These are phyloP conservation scores for Anorthoa munda DNA, from an alignment of 2,888 invertebrate species.

Conservation along the genomic window DNA sequence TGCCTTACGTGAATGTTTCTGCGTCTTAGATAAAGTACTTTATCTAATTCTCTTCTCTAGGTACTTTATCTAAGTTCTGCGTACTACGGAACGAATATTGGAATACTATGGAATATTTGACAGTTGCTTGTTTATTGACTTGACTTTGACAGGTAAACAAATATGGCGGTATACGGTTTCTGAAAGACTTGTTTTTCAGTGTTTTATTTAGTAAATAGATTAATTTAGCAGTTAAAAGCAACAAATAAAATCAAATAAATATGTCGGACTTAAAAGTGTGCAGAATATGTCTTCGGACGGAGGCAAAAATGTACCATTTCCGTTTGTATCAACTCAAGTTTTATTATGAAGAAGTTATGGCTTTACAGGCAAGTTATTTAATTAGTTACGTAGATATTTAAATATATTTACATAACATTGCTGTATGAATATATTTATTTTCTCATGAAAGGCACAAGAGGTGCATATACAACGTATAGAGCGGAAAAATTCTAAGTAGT, in stretches of 20 bases:
- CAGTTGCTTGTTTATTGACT: slow-evolving; percentile 30
- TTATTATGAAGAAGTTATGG: slow-evolving; percentile 82
- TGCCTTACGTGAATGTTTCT: too few relatives aligned
- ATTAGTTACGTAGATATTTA: not conserved
- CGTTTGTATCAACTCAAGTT: slow-evolving; percentile 76
- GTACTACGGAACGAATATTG: not conserved
- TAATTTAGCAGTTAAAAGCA: not conserved
- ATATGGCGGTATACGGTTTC: slow-evolving; percentile 40
- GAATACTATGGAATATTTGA: slow-evolving; percentile 8
- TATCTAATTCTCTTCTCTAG: too few relatives aligned
- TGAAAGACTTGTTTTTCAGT: not conserved
- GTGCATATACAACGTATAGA: not conserved
- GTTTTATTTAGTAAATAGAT: not conserved
- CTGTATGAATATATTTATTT: not conserved
- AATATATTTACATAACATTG: not conserved
- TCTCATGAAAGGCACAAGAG: not conserved
- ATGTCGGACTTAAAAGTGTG: slow-evolving; percentile 79
- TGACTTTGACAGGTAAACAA: slow-evolving; percentile 60
- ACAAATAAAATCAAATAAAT: slow-evolving; percentile 17
- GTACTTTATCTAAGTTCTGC: too few relatives aligned
- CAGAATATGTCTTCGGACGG: slow-evolving; percentile 79
- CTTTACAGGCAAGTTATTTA: slow-evolving; percentile 72
- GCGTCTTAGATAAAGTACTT: too few relatives aligned
- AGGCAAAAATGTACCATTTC: slow-evolving; percentile 76
- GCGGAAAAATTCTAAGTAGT: not conserved